Conservation (phyloP, 2,797 vertebrate genomes). For the Euthynnus affinis region DNA sequence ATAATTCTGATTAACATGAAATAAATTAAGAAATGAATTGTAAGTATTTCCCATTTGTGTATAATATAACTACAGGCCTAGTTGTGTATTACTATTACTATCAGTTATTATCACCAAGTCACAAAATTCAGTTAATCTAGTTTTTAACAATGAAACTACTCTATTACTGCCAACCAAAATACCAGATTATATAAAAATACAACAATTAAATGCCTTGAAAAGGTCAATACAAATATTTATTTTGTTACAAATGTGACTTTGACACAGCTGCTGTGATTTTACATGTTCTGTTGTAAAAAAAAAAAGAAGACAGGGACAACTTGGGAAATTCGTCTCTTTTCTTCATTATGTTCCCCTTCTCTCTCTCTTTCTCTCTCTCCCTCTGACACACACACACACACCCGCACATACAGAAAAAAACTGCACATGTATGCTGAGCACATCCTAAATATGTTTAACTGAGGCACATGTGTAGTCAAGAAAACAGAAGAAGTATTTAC, state of each 20-base stretch:
- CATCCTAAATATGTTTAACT: conserved; percentile 63
- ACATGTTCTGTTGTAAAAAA: conserved; percentile 75
- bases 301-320: conserved; percentile 34
- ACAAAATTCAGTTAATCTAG: neutral
- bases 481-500: conserved; percentile 54
- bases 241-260: conserved; percentile 75
- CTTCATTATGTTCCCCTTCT: conserved; percentile 37
- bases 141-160: neutral
- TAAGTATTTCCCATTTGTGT: no score
- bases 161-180: neutral
- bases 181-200: conserved; percentile 5
- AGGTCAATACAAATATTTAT: conserved; percentile 80
- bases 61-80: neutral
- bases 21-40: no score
- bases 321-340: conserved; percentile 34
- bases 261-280: conserved; percentile 68
- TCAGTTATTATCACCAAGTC: neutral
- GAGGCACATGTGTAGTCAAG: conserved; percentile 75
- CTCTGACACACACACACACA: conserved; percentile 13
- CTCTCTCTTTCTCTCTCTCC: conserved; percentile 28
- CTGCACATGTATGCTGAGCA: conserved; percentile 56
- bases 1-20: neutral
- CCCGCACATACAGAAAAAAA: conserved; percentile 14
- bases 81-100: neutral
- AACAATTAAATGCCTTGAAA: conserved; percentile 48